Evolutionary conservation across 2,797 vertebrate species (phyloP).

Genomic region (Acridotheres tristis): DNA sequence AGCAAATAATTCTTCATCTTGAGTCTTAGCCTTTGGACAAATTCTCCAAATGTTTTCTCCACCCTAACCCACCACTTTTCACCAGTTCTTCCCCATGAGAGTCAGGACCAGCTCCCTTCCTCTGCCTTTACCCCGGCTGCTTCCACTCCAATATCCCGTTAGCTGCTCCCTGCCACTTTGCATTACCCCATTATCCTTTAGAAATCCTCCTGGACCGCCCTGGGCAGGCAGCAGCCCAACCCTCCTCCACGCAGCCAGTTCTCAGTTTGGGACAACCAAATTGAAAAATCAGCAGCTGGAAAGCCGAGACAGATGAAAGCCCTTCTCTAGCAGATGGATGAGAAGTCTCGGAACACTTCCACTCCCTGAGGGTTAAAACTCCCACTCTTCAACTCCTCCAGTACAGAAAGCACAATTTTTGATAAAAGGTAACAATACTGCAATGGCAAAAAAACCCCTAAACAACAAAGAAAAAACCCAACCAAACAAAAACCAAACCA

Average conservation of each 20-base stretch:
- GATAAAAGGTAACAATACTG: background rate
- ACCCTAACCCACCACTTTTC: background rate
- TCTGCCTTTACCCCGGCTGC: background rate
- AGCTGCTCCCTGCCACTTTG: background rate
- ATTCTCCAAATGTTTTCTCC: background rate
- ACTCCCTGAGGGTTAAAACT: background rate
- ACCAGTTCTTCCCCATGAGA: background rate
- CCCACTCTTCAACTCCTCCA: background rate
- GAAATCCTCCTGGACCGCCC: slow-evolving; percentile 9
- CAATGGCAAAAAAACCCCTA: background rate
- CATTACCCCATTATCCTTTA: background rate
- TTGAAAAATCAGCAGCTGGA: slow-evolving; percentile 56
- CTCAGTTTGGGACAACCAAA: slow-evolving; percentile 13
- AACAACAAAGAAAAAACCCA: background rate
- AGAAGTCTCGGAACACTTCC: background rate
- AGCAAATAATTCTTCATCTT: background rate
- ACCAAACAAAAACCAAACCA: background rate
- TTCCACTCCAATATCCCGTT: background rate
- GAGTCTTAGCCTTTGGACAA: background rate
- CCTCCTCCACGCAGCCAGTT: background rate
- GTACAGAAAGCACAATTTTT: background rate
- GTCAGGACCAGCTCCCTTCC: background rate
- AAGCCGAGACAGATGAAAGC: slow-evolving; percentile 8
- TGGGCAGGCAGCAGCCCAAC: slow-evolving; percentile 15
- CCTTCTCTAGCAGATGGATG: background rate